These are phyloP conservation scores for Oreocharis arfaki DNA, from an alignment of 2,113 vertebrate genomes.

Conservation along the genomic window DNA sequence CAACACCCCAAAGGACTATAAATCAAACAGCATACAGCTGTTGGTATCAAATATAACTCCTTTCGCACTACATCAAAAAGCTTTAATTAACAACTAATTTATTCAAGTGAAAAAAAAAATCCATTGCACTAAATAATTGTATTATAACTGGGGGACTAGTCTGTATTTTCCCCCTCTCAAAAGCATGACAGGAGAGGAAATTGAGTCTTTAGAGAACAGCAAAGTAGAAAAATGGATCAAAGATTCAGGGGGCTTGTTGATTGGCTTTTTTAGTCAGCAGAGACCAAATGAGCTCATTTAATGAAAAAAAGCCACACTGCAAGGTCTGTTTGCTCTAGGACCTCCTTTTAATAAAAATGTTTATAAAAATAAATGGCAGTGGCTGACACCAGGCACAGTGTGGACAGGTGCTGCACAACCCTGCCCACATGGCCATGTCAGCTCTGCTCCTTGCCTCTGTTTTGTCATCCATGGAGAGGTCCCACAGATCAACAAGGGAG, in stretches of 20 bases:
- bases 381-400: background rate
- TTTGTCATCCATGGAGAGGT: background rate
- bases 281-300: background rate
- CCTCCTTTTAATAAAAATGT: background rate
- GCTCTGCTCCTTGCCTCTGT: background rate
- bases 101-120: conserved; percentile 46
- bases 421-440: rapidly evolving
- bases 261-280: conserved; percentile 6
- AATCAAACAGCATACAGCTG: conserved; percentile 60
- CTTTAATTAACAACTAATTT: conserved; percentile 73
- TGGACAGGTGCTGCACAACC: background rate
- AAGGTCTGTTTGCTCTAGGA: background rate
- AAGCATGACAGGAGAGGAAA: conserved; percentile 49
- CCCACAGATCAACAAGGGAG: rapidly evolving
- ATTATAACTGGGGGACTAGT: conserved; percentile 46
- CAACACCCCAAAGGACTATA: conserved; percentile 52
- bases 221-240: conserved; percentile 59
- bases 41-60: conserved; percentile 45
- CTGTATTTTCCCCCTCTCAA: background rate
- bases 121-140: conserved; percentile 28
- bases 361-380: background rate
- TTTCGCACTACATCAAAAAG: conserved; percentile 61
- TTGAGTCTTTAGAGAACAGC: conserved; percentile 43
- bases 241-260: conserved; percentile 23
- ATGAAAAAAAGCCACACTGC: background rate